Evolutionary conservation across 92 coral and sea anemone genomes (phyloP), one percentile per base, ranked within the genome.

Genomic region (Ricordea florida): DNA sequence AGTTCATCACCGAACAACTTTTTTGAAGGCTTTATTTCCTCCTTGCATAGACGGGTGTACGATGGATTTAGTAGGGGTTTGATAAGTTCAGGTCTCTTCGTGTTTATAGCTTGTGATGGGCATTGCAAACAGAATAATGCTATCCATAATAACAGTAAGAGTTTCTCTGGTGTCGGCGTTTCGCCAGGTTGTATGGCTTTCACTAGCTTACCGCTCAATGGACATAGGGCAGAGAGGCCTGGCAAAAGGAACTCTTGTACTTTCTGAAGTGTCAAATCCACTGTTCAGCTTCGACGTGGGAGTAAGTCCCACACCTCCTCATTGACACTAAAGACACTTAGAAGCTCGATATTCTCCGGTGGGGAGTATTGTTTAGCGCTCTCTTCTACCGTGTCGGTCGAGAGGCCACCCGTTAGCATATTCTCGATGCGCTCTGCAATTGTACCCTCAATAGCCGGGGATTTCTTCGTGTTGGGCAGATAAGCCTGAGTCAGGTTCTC

Each of bases 261-360:
- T 50, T 45, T 47, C 53, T 85, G 81, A 24, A 79, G 72, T 11
- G 82, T 83, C 34, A 79, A 46, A 33, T 86, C 87, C 25, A 80
- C 74, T 10, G 73, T 50, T 22, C 82, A 35, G 46, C 71, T 57
- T 53, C 64, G 61, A 8, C 64, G 26, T 10, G 81, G 32, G 8
- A 79, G 22, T 21, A 72, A 41, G 20, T 79, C 90, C 90, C 82
- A 85, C 10, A 85, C 51, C 52, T 85, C 82, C 43, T 79, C 78
- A 46, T 79, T 85, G 3, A 86, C 82, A 32, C 55, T 57, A 8
- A 57, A 55, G 41, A 81, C 43, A 7, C 18, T 37, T 2, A 78
- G 41, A 29, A 31, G 33, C 56, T 62, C 41, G 51, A 49, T 30
- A 60, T 85, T 85, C 24, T 80, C 75, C 15, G 76, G 90, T 11